phyloP scores from a whole-genome alignment of 2,113 vertebrate species.

The Natator depressus region DNA sequence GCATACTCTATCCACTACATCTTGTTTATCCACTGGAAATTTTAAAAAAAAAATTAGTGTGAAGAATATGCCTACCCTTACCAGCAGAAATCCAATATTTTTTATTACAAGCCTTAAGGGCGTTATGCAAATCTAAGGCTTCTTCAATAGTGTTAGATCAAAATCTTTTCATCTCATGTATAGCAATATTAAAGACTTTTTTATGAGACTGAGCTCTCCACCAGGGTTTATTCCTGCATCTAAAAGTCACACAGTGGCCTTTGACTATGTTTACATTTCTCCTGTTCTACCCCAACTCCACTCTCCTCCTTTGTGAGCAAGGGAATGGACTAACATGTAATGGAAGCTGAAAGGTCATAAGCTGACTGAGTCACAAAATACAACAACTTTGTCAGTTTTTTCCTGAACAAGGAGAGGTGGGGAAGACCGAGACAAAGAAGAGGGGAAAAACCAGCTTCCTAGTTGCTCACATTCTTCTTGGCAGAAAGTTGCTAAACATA shows the following conservation, averaged over 20 bases:
- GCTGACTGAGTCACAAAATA: neutral
- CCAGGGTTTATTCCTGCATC: neutral
- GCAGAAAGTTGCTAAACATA: neutral
- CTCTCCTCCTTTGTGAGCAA: neutral
- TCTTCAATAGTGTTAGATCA: constrained; percentile 40
- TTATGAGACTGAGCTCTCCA: rapidly evolving
- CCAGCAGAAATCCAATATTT: neutral
- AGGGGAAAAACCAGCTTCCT: neutral
- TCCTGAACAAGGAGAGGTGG: neutral
- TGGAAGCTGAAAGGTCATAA: neutral
- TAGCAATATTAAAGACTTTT: neutral
- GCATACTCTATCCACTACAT: neutral
- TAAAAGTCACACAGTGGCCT: neutral
- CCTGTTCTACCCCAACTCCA: too few species aligned
- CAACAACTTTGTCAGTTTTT: rapidly evolving
- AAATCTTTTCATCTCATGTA: constrained; percentile 47
- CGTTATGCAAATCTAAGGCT: constrained; percentile 28
- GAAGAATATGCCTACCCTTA: neutral
- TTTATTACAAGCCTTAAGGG: constrained; percentile 15
- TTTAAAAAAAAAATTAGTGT: constrained; percentile 10
- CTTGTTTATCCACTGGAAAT: neutral
- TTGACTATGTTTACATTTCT: neutral
- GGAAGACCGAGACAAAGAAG: neutral
- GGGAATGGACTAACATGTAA: neutral
- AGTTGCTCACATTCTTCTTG: neutral